phyloP scores from a whole-genome alignment of 92 coral and sea anemone species.

The Siderastrea radians region DNA sequence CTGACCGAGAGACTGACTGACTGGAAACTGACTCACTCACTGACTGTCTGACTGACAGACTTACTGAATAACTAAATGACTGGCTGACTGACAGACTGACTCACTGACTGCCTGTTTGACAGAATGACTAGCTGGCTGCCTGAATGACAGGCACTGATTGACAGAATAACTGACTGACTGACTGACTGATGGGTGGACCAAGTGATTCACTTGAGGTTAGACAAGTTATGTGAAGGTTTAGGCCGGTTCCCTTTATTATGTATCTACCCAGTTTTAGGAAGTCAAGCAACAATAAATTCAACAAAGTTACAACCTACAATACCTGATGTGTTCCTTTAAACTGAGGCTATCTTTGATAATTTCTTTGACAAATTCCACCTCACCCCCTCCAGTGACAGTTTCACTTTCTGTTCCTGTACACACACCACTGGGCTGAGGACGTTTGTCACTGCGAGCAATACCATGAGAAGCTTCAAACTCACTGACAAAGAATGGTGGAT shows the following conservation, averaged over 20 bases:
- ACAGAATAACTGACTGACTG: background rate
- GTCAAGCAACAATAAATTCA: too few species aligned
- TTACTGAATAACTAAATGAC: background rate
- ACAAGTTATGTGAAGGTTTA: too few species aligned
- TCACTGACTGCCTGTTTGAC: background rate
- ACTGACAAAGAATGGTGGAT: constrained; percentile 95
- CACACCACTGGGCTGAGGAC: constrained; percentile 91
- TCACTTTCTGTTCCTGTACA: constrained; percentile 93
- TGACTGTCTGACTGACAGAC: background rate
- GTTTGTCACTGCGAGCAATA: constrained; percentile 84
- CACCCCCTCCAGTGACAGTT: constrained; percentile 97
- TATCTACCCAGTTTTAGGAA: too few species aligned
- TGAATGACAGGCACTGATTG: background rate
- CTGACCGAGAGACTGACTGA: background rate
- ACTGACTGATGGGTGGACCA: background rate
- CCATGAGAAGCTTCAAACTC: constrained; percentile 87
- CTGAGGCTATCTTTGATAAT: constrained; percentile 90
- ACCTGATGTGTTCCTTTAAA: constrained; percentile 85
- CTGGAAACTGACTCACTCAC: background rate
- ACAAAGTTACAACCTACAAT: background rate
- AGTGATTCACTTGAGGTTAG: too few species aligned
- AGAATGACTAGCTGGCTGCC: background rate
- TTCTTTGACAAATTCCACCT: constrained; percentile 93
- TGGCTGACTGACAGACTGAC: background rate
- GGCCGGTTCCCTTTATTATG: too few species aligned